phyloP scores from a whole-genome alignment of 2,113 vertebrate species.

The Turnix velox region DNA sequence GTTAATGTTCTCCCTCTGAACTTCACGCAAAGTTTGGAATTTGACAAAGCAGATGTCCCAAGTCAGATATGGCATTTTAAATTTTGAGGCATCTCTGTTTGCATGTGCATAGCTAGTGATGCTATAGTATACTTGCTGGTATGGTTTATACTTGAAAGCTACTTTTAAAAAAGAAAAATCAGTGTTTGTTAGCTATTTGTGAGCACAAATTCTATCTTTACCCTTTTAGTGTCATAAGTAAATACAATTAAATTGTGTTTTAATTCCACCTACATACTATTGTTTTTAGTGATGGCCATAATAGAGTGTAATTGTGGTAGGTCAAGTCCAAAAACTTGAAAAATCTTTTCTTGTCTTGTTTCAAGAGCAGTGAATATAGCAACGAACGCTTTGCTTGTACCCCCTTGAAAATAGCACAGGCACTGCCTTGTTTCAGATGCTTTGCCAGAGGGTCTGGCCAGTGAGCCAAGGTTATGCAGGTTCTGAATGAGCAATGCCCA shows the following conservation, averaged over 20 bases:
- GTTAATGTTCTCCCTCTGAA: neutral
- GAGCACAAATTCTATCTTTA: neutral
- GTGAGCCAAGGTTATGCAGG: neutral
- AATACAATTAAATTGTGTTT: constrained; percentile 1
- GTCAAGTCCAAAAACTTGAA: neutral
- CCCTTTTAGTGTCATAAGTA: neutral
- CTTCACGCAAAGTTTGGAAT: neutral
- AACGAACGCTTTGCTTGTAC: neutral
- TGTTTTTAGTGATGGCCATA: neutral
- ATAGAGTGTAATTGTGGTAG: neutral
- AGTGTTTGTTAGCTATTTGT: neutral
- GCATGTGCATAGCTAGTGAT: neutral
- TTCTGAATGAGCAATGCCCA: neutral
- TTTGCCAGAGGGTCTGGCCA: neutral
- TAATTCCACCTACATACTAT: neutral
- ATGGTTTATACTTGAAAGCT: neutral
- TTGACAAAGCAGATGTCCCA: neutral
- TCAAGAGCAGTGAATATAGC: neutral
- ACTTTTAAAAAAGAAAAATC: neutral
- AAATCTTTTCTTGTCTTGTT: neutral
- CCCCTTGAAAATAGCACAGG: neutral
- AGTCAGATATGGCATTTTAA: neutral
- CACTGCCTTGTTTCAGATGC: neutral
- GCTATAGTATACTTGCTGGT: neutral
- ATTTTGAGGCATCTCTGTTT: neutral